A percentile compares a stretch with the other conserved stretches of the same genome.
Evolutionary conservation across 2,113 vertebrate genomes (phyloP).

Genomic region (Terrapene triunguis): DNA sequence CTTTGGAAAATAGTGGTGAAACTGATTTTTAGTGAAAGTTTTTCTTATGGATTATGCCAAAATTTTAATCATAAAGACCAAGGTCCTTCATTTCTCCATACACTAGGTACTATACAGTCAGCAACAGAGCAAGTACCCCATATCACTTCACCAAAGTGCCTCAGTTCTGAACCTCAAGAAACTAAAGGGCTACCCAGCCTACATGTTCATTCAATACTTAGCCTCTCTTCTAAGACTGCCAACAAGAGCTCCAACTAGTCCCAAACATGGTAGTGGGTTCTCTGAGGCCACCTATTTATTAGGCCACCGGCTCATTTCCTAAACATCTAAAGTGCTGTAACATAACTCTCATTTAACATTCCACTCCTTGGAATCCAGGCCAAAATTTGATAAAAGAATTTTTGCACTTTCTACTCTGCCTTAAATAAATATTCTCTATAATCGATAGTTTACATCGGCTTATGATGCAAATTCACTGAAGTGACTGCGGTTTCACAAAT

Average conservation of each 20-base stretch:
- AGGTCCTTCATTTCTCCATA: fast-evolving
- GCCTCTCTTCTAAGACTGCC: neutral
- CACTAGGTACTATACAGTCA: fast-evolving
- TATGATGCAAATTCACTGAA: fast-evolving
- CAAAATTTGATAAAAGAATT: neutral
- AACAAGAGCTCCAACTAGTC: neutral
- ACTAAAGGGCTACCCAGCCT: fast-evolving
- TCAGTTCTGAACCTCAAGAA: neutral
- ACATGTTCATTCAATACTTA: neutral
- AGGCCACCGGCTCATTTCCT: neutral
- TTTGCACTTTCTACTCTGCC: fast-evolving
- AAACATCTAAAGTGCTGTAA: fast-evolving
- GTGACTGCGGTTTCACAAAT: neutral
- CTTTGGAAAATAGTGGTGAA: fast-evolving
- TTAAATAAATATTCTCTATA: neutral
- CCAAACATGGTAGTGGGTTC: neutral
- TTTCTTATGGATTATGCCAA: neutral
- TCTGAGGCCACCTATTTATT: fast-evolving
- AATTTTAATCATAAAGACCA: neutral
- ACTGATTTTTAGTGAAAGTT: fast-evolving
- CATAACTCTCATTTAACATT: neutral
- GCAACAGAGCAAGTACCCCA: neutral
- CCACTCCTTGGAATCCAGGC: fast-evolving
- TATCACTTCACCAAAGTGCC: fast-evolving
- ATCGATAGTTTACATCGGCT: fast-evolving